These are phyloP conservation scores for Rhea pennata DNA, from an alignment of 2,113 vertebrate genomes.

Conservation along the genomic window DNA sequence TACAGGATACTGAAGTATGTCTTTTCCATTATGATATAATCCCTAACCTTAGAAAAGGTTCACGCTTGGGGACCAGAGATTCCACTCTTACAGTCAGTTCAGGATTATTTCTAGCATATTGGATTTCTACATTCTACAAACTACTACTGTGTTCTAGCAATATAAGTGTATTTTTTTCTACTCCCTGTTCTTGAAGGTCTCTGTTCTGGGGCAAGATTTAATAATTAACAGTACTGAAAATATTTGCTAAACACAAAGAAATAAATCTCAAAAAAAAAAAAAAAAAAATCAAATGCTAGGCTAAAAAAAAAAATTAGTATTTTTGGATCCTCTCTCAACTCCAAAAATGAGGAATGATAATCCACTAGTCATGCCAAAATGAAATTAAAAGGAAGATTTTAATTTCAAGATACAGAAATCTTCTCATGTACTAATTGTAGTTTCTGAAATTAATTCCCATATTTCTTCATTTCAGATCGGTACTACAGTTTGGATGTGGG, in stretches of 20 bases:
- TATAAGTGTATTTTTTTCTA: background rate
- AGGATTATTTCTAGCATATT: background rate
- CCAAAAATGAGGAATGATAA: background rate
- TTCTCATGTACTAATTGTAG: background rate
- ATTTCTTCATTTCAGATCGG: conserved; percentile 78
- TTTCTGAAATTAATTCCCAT: background rate
- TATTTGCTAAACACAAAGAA: background rate
- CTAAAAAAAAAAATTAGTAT: background rate
- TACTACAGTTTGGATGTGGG: conserved; percentile 86
- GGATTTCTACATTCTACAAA: background rate
- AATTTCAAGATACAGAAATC: background rate
- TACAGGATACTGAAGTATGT: background rate
- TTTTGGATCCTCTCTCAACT: background rate
- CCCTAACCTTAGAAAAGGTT: background rate
- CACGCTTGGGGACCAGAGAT: background rate
- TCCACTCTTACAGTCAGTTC: background rate
- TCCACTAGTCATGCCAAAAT: background rate
- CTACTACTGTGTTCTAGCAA: background rate
- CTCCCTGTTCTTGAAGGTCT: background rate
- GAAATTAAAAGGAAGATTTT: background rate
- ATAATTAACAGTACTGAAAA: background rate
- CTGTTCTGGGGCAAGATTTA: background rate
- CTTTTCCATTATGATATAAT: background rate
- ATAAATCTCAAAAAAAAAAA: background rate
- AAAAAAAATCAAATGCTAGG: background rate